Base-by-base conservation (phyloP, 2,888 invertebrate species). In the Balanococcus diminutus region DNA sequence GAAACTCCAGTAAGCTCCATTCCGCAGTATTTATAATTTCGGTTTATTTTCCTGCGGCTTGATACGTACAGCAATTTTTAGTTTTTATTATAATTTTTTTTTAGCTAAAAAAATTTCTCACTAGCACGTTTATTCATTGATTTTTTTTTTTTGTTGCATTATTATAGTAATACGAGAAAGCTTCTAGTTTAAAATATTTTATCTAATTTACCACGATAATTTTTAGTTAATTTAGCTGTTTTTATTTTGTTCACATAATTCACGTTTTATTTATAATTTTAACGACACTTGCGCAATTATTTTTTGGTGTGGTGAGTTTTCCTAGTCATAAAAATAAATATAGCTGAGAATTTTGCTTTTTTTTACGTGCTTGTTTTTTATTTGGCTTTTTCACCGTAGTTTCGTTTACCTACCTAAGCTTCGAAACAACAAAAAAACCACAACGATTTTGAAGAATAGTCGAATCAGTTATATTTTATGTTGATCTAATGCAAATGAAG, bases 231-330 rank as follows among this genome's bases (percentile, higher is more conserved):
- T 75, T 75, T 75, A 75, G 75, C 75, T 75, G 75, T 75, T 75
- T 75, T 75, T 75, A 75, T 75, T 32, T 75, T 75, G 75, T 75
- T 75, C 75, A 75, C 75, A 32, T 32, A 31, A 67, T 51, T 82
- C 82, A 82, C 82, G 22, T 82, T 51, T 46, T 46, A 42, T 82
- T 82, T 46, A 56, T 82, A 75, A 67, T 42, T 81, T 81, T 81
- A 81, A 82, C n/a, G 39, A 51, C 82, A 82, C 82, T 22, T 82
- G 51, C 56, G 82, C 82, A 82, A 82, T 82, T 31, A 28, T 46
- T 82, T 84, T n/a, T 84, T 75, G 84, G 84, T 84, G 84, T 84
- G 84, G 84, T 84, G 84, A 84, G 84, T 72, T 84, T 84, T 84
- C 75, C 84, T 84, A 84, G 84, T 84, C 84, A 84, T 84, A 84